Base-by-base conservation (phyloP, 64 coral and sea anemone genomes). In the Acropora yongei region DNA sequence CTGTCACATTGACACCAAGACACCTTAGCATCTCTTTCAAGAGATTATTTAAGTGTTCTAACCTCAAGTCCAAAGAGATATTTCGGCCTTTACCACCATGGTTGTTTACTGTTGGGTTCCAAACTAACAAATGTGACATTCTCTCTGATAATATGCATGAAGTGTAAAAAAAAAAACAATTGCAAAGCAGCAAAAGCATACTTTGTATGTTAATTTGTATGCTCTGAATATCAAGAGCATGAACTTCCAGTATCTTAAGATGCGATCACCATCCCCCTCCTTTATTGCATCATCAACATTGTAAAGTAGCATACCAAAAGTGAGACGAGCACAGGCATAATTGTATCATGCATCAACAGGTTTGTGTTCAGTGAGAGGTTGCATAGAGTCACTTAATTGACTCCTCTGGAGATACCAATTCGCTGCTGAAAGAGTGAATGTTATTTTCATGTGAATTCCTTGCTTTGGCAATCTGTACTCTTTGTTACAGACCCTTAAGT, bases 401-500 rank as follows among this genome's bases (percentile, higher is more conserved):
- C 16, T 87, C 48, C 46, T 44, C 47, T 13, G 49, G 8, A 60
- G 48, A 89, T 58, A 9, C 51, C 51, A 55, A 55, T 55, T 47
- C 30, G 42, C 51, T 41, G 72, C 82, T 44, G 39, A 47, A 19
- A 51, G 12, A 51, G 78, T 92, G 90, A 18, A 57, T 8, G 45
- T 89, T 88, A 14, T 8, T 44, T 44, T 77, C 43, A 77, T 92
- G 94, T 5, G 61, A 92, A 5, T 74, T 53, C 6, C 69, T n/a
- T 60, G 89, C 73, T 51, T 93, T 96, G 2, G 2, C 47, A 79
- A 96, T 57, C 19, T 46, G 76, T 93, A 96, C 13, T 60, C 46
- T 68, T 89, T 92, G 11, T 19, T 53, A 78, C 94, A 96, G 10
- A 83, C 86, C n/a, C 3, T 16, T 44, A 89, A 96, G 3, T 47